Conservation (phyloP, 1,140 invertebrate genomes). For the Oryzaephilus surinamensis region DNA sequence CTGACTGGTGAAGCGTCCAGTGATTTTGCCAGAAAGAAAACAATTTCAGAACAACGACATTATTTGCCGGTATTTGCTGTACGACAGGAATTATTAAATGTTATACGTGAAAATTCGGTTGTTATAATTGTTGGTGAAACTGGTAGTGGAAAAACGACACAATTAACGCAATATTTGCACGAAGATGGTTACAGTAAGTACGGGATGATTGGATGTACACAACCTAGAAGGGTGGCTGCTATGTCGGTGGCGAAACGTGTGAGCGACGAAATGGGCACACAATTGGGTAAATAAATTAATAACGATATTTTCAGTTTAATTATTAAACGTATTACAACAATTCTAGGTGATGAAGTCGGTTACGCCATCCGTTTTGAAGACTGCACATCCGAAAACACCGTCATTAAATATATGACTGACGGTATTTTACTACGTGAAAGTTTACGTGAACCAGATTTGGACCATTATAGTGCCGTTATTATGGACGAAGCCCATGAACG, state of each 20-base stretch:
- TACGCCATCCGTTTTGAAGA: slow-evolving; percentile 99
- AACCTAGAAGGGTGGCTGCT: slow-evolving; percentile 89
- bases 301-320: not conserved
- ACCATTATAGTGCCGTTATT: slow-evolving; percentile 92
- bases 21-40: slow-evolving; percentile 82
- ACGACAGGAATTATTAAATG: slow-evolving; percentile 81
- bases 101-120: slow-evolving; percentile 91
- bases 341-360: slow-evolving; percentile 75
- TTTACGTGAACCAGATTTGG: slow-evolving; percentile 86
- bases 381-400: slow-evolving; percentile 90
- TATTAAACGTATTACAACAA: not conserved
- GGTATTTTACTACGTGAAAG: slow-evolving; percentile 95
- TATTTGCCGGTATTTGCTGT: slow-evolving; percentile 95
- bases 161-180: slow-evolving; percentile 96
- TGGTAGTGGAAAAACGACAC: slow-evolving; percentile 97
- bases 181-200: slow-evolving; percentile 92
- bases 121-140: slow-evolving; percentile 98
- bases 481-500: slow-evolving; percentile 99
- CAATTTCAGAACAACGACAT: slow-evolving; percentile 78
- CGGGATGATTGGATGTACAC: slow-evolving; percentile 94
- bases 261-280: slow-evolving; percentile 91
- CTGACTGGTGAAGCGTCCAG: slow-evolving; percentile 63
- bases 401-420: slow-evolving; percentile 99
- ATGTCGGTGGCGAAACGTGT: slow-evolving; percentile 99
- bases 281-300: slow-evolving; percentile 48